These are phyloP conservation scores for Patagioenas fasciata DNA, from an alignment of 2,113 vertebrate genomes.

Conservation along the genomic window DNA sequence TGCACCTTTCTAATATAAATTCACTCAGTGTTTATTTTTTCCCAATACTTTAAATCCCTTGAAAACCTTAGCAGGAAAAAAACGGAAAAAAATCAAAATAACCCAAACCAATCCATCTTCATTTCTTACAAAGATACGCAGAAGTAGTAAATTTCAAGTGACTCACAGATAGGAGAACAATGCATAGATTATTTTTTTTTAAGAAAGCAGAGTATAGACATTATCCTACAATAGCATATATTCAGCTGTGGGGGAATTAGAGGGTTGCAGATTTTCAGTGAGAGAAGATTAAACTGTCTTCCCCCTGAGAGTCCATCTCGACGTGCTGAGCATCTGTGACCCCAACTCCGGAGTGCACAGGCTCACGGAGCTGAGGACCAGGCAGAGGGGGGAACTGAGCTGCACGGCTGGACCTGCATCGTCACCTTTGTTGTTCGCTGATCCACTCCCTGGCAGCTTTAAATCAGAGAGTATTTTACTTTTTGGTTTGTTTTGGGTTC, in stretches of 20 bases:
- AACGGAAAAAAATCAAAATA: no score
- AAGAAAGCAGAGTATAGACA: background rate
- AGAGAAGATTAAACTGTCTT: background rate
- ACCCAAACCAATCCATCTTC: no score
- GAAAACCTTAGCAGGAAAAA: background rate
- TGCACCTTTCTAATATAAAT: background rate
- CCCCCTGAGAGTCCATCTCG: background rate
- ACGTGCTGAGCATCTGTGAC: background rate
- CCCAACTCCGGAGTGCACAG: background rate
- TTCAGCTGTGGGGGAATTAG: background rate
- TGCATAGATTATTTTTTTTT: background rate
- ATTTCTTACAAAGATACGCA: background rate
- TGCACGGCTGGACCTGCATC: background rate
- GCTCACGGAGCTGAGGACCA: background rate
- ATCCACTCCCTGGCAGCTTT: background rate
- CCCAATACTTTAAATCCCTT: background rate
- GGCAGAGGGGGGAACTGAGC: background rate
- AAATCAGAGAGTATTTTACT: background rate
- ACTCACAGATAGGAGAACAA: background rate
- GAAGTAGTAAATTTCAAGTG: background rate
- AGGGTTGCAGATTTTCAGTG: background rate
- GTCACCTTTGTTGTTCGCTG: background rate
- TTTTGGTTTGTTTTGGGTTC: no score
- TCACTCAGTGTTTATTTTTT: background rate
- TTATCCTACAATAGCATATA: background rate